Base-by-base conservation (phyloP, 2,797 vertebrate genomes). In the Ambastaia sidthimunki region DNA sequence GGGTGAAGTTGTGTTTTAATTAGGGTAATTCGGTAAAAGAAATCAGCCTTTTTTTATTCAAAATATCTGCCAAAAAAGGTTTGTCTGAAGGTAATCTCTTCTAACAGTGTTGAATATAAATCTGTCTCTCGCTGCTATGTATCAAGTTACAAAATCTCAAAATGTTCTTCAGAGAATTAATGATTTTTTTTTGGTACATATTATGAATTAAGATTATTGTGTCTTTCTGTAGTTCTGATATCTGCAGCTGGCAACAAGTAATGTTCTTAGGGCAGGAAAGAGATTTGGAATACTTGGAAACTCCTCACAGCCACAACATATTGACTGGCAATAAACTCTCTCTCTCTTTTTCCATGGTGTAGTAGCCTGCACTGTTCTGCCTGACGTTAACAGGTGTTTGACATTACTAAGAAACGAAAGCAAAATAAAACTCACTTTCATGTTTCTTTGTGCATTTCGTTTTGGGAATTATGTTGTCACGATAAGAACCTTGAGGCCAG, bases 321-420 rank as follows among this genome's bases (percentile, higher is more conserved):
- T 7, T 63, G 57, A 62, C 44, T 25, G 28, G 19, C 47, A 63
- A 71, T 54, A 63, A 71, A 78, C 52, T n/a, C 28, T 62, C 47
- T 10, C 10, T 69, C 41, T 31, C 1, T 48, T 50, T 78, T 62
- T 69, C 76, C 44, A 60, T 47, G 47, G 21, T 69, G 5, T 48
- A 63, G 28, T 41, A 54, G 21, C 15, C 23, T 59, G 13, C 60
- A 52, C 44, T 25, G 48, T 37, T 62, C 71, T 50, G 6, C 66
- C 31, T 69, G n/a, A 44, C 21, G 31, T 69, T 34, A 50, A 47
- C 69, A 78, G 44, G 57, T 71, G 50, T 62, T 70, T 70, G 25
- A 63, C 28, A 62, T 71, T 71, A 71, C 11, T 54, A 62, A 37
- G 57, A 62, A 50, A 62, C 13, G 2, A 19, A 70, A 9, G 31